These are phyloP conservation scores for Hipparchia semele DNA, from an alignment of 2,888 invertebrate species.

Conservation along the genomic window DNA sequence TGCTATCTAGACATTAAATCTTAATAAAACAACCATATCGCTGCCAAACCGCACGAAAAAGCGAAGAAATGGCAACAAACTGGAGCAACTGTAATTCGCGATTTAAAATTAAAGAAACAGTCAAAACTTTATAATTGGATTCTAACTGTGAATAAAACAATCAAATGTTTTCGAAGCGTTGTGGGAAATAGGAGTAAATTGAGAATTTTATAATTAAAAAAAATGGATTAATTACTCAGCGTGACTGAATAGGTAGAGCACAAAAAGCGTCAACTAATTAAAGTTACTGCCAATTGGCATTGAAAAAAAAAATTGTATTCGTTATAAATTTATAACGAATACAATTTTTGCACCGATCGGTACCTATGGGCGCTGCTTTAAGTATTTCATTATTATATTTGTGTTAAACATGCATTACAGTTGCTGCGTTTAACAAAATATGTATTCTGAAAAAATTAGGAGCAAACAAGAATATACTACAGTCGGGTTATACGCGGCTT, in stretches of 20 bases:
- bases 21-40: neutral
- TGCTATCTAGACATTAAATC: conserved; percentile 12
- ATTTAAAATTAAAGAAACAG: conserved; percentile 14
- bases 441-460: conserved; percentile 20
- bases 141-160: conserved; percentile 22
- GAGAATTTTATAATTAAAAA: conserved; percentile 8
- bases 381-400: too few relatives aligned
- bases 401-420: neutral
- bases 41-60: conserved; percentile 1
- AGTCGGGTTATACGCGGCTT: conserved; percentile 22
- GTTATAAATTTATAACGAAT: neutral
- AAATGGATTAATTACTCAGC: conserved; percentile 13
- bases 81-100: neutral
- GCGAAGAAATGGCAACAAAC: neutral
- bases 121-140: conserved; percentile 17
- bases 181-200: conserved; percentile 8
- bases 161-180: neutral
- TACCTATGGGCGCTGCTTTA: too few relatives aligned
- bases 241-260: conserved; percentile 4
- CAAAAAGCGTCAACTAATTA: conserved; percentile 19
- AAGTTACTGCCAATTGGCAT: conserved; percentile 19
- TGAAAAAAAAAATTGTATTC: neutral
- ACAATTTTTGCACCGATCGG: neutral
- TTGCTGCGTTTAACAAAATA: conserved; percentile 1
- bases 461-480: conserved; percentile 30